phyloP scores from a whole-genome alignment of 1,140 invertebrate genomes.

The Halictus rubicundus region DNA sequence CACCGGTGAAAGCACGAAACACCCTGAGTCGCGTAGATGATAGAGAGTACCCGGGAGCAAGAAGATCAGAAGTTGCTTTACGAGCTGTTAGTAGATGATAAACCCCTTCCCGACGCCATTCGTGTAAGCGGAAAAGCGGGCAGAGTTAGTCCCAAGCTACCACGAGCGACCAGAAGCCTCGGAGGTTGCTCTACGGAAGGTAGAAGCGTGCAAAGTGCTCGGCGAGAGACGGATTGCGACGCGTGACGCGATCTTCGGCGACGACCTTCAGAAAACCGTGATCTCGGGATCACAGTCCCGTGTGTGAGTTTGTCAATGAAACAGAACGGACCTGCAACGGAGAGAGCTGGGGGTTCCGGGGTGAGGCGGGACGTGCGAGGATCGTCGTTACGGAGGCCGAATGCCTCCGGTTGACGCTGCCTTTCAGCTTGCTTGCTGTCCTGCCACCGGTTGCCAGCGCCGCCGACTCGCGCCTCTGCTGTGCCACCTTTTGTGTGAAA shows the following conservation, averaged over 20 bases:
- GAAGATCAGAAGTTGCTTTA: not conserved
- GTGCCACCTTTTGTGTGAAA: constrained; percentile 74
- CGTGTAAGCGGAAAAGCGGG: not conserved
- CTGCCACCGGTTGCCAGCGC: constrained; percentile 70
- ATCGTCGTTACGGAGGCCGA: constrained; percentile 66
- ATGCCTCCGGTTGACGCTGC: constrained; percentile 72
- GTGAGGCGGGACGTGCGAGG: constrained; percentile 75
- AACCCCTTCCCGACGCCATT: too few species aligned
- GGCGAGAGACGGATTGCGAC: not conserved
- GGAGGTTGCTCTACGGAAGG: not conserved
- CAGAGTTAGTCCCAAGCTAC: not conserved
- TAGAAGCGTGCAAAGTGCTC: not conserved
- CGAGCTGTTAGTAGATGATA: too few species aligned
- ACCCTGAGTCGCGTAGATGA: not conserved
- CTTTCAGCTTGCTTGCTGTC: constrained; percentile 75
- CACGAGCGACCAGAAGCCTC: not conserved
- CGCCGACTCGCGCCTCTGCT: constrained; percentile 73
- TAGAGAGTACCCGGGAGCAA: not conserved
- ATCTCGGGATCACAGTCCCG: not conserved
- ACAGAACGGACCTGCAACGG: constrained; percentile 80
- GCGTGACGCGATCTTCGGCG: not conserved
- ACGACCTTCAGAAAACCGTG: not conserved
- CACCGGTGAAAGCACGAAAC: not conserved
- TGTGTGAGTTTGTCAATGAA: constrained; percentile 26
- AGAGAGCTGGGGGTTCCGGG: constrained; percentile 83